Conservation (phyloP, 2,113 vertebrate genomes). For the Vimba vimba region DNA sequence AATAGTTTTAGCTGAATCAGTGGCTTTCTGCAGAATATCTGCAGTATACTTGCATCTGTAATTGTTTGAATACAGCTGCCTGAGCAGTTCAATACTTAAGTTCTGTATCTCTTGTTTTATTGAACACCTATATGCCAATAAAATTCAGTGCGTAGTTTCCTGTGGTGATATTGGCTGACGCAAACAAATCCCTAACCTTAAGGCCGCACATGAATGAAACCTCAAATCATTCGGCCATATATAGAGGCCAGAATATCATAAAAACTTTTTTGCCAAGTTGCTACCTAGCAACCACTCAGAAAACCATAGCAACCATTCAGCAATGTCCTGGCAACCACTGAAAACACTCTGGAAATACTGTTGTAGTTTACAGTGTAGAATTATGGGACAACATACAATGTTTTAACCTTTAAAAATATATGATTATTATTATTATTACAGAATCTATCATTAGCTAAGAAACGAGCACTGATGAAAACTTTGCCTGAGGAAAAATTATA, state of each 20-base stretch:
- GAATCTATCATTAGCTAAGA: background rate
- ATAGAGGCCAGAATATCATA: background rate
- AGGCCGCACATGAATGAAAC: background rate
- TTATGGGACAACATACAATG: background rate
- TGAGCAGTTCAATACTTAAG: background rate
- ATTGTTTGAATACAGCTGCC: background rate
- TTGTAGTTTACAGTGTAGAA: background rate
- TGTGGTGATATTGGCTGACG: background rate
- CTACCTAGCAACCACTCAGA: background rate
- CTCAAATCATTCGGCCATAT: background rate
- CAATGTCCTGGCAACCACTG: background rate
- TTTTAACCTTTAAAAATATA: background rate
- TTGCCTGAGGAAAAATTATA: background rate
- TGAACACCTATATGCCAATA: conserved; percentile 22
- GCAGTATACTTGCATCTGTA: background rate
- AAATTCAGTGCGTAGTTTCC: background rate
- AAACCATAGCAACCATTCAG: background rate
- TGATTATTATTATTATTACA: conserved; percentile 1
- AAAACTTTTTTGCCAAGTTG: background rate
- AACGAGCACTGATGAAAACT: background rate
- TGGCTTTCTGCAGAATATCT: background rate
- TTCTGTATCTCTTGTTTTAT: background rate
- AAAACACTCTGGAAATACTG: background rate
- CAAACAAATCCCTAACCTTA: background rate
- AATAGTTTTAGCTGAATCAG: background rate